These are phyloP conservation scores for Myanophis thanlyinensis DNA, from an alignment of 2,113 vertebrate genomes.

Conservation along the genomic window DNA sequence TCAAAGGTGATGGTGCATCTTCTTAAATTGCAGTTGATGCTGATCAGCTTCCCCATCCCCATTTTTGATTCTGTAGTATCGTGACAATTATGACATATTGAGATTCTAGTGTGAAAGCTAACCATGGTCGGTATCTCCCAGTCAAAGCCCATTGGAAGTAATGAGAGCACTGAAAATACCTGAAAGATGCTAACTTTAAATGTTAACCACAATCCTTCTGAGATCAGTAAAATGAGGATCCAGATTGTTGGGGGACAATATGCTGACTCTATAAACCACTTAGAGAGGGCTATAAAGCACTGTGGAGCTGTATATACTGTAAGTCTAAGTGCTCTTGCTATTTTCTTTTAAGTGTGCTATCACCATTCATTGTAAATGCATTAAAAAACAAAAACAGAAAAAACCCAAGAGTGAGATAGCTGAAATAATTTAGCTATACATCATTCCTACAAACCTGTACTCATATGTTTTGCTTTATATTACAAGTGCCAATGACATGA, in stretches of 20 bases:
- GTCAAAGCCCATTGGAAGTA: not conserved
- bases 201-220: not conserved
- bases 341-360: slow-evolving; percentile 4
- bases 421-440: slow-evolving; percentile 36
- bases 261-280: too few species aligned
- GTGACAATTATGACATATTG: not conserved
- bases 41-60: not conserved
- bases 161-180: not conserved
- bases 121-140: too few species aligned
- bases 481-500: slow-evolving; percentile 22
- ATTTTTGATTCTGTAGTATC: not conserved
- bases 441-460: slow-evolving; percentile 15
- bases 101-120: not conserved
- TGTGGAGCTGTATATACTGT: too few species aligned
- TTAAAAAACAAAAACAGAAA: slow-evolving; percentile 23
- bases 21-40: not conserved
- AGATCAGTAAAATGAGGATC: too few species aligned
- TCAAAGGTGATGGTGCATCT: not conserved
- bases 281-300: too few species aligned
- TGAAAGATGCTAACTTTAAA: not conserved
- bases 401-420: not conserved
- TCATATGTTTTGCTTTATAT: slow-evolving; percentile 40
- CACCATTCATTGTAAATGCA: slow-evolving; percentile 16
- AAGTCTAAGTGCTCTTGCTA: too few species aligned
- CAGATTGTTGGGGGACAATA: too few species aligned